These are phyloP conservation scores for Lampris incognitus DNA, from an alignment of 2,113 vertebrate genomes.

Conservation along the genomic window DNA sequence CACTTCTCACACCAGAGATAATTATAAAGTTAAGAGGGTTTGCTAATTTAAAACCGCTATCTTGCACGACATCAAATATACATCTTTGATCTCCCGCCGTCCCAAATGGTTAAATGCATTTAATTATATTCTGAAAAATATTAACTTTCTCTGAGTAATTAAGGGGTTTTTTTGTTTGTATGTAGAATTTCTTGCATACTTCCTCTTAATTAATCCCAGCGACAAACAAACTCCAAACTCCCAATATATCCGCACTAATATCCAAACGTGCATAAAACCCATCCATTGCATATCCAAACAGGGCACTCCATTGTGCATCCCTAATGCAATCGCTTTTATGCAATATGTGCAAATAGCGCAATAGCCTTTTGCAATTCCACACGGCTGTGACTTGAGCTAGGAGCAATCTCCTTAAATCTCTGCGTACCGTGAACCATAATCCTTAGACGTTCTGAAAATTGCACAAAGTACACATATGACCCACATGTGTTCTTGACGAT, in stretches of 20 bases:
- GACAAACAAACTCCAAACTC: slow-evolving; percentile 70
- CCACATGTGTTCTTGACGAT: slow-evolving; percentile 73
- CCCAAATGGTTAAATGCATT: slow-evolving; percentile 80
- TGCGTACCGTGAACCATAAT: slow-evolving; percentile 61
- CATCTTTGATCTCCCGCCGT: slow-evolving; percentile 80
- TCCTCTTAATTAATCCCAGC: slow-evolving; percentile 65
- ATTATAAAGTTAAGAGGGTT: slow-evolving; percentile 83
- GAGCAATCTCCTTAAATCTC: slow-evolving; percentile 68
- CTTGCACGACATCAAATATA: slow-evolving; percentile 79
- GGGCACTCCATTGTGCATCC: slow-evolving; percentile 36
- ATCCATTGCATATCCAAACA: slow-evolving; percentile 60
- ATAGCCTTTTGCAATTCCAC: slow-evolving; percentile 32
- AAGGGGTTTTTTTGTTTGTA: slow-evolving; percentile 72
- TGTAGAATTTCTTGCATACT: slow-evolving; percentile 55
- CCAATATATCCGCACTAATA: slow-evolving; percentile 55
- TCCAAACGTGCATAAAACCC: slow-evolving; percentile 51
- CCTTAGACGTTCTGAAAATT: slow-evolving; percentile 66
- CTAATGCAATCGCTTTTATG: slow-evolving; percentile 52
- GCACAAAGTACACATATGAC: slow-evolving; percentile 73
- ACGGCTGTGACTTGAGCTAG: slow-evolving; percentile 57
- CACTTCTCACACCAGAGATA: slow-evolving; percentile 76
- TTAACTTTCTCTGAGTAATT: slow-evolving; percentile 78
- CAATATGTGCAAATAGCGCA: slow-evolving; percentile 49
- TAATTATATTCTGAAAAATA: slow-evolving; percentile 82
- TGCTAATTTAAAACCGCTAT: slow-evolving; percentile 80